Evolutionary conservation across 2,113 vertebrate genomes (phyloP), one percentile per base, ranked within the genome.

Genomic region (Pyrgilauda ruficollis): DNA sequence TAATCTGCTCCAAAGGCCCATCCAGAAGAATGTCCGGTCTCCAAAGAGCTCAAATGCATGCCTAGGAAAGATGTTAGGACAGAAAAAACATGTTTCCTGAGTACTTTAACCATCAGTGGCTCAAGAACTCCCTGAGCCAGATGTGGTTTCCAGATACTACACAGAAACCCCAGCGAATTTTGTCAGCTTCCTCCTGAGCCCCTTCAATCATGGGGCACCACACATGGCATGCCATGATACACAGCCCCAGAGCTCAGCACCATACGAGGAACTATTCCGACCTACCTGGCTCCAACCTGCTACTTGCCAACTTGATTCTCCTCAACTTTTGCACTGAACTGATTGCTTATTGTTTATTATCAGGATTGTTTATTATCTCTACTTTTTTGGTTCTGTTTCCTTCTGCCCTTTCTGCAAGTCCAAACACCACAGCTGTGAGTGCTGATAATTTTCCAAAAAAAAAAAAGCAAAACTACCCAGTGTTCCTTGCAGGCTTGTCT

Each of bases 201-300:
- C 59, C 43, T 39, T 50, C n/a, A 72, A 39, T 14, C 0, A 1
- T 15, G 22, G 1, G 5, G 59, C 37, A 39, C 15, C 37, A 33
- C 19, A 11, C 21, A 5, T 1, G 7, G 44, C 26, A 28, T 4
- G 33, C 23, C 50, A 20, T 0, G 0, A 33, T 3, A n/a, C 5
- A 7, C 39, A 67, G 47, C 15, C 11, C 18, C 27, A 33, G 22
- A 53, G 30, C 28, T 67, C 56, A 14, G 44, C 0, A 2, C 35
- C 13, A 3, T 2, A 21, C 1, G 23, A 52, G 30, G 37, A 90
- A 39, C 26, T 43, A 6, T 21, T 44, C 35, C 23, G n/a, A 43
- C 7, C 18, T 30, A 15, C 13, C 30, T 39, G 59, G 8, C 20
- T 84, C 63, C 55, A 77, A 19, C 31, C 10, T 27, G 64, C 41